Conservation (phyloP, 2,888 invertebrate species). For the Drosophila mimetica region DNA sequence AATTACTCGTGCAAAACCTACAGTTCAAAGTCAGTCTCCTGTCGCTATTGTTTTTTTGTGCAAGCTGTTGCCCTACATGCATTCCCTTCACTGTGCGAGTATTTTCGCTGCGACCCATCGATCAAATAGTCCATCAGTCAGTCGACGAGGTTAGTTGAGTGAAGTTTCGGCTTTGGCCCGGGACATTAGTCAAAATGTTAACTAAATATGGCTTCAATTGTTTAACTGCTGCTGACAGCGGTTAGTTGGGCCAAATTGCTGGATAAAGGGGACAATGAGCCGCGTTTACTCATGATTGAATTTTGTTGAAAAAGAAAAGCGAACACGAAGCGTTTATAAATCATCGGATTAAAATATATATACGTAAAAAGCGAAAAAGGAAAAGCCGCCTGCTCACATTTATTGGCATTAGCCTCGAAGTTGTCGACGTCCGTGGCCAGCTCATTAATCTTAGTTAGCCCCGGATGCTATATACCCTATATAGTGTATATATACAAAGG, state of each 20-base stretch:
- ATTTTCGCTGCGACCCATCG: conserved; percentile 15
- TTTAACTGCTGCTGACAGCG: conserved; percentile 39
- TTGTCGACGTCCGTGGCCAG: conserved; percentile 22
- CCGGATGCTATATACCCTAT: conserved; percentile 1
- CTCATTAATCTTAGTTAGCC: conserved; percentile 49
- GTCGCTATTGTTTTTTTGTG: background rate
- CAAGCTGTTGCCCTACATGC: conserved; percentile 3
- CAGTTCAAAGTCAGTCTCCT: background rate
- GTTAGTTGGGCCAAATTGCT: conserved; percentile 2
- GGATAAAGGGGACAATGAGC: background rate
- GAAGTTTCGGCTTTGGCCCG: conserved; percentile 7
- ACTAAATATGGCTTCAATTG: conserved; percentile 33
- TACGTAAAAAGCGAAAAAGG: background rate
- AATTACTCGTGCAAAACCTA: background rate
- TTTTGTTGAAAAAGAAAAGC: conserved; percentile 8
- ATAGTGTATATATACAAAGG: background rate
- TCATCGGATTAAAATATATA: conserved; percentile 35
- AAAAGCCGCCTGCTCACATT: conserved; percentile 28
- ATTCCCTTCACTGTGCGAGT: background rate
- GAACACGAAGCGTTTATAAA: conserved; percentile 31
- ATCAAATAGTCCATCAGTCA: conserved; percentile 20
- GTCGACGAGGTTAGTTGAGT: conserved; percentile 8
- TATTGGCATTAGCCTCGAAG: conserved; percentile 33
- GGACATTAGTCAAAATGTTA: conserved; percentile 41
- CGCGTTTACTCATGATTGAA: conserved; percentile 13